A percentile compares a stretch with the other conserved stretches of the same genome.
Evolutionary conservation across 2,797 vertebrate species (phyloP).

Genomic region (Micromesistius poutassou): DNA sequence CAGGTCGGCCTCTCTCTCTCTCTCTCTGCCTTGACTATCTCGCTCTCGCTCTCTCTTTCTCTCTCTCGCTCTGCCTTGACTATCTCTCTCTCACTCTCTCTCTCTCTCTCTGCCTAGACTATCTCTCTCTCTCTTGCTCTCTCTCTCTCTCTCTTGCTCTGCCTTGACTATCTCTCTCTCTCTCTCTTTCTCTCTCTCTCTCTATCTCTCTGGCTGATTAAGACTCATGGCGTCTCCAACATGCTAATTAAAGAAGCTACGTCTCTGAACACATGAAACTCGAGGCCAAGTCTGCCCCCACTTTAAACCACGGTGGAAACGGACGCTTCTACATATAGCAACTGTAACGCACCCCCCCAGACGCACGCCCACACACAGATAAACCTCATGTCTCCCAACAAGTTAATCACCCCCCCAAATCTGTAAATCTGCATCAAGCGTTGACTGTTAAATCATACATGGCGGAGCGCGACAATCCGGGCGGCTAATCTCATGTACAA

Average conservation of each 20-base stretch:
- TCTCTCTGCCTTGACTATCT: background rate
- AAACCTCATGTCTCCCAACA: background rate
- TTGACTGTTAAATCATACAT: background rate
- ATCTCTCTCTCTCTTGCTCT: background rate
- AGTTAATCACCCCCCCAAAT: background rate
- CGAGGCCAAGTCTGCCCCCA: constrained; percentile 52
- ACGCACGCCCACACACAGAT: background rate
- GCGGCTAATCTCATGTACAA: no score
- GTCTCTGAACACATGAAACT: constrained; percentile 51
- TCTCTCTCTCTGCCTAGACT: background rate
- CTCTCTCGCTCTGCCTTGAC: background rate
- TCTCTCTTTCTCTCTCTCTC: background rate
- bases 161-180: background rate
- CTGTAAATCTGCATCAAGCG: background rate
- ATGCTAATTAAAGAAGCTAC: constrained; percentile 43
- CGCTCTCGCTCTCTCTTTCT: background rate
- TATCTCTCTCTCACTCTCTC: background rate
- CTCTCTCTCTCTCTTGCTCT: background rate
- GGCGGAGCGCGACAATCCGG: no score
- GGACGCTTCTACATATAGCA: constrained; percentile 27
- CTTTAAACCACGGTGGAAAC: background rate
- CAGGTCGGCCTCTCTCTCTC: background rate
- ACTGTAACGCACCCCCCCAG: constrained; percentile 3
- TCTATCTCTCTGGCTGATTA: background rate
- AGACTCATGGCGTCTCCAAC: no score